Percentiles rank a stretch among this genome's conserved stretches.
Conservation (phyloP, 2,888 invertebrate species). For the Aphodius granarius region DNA sequence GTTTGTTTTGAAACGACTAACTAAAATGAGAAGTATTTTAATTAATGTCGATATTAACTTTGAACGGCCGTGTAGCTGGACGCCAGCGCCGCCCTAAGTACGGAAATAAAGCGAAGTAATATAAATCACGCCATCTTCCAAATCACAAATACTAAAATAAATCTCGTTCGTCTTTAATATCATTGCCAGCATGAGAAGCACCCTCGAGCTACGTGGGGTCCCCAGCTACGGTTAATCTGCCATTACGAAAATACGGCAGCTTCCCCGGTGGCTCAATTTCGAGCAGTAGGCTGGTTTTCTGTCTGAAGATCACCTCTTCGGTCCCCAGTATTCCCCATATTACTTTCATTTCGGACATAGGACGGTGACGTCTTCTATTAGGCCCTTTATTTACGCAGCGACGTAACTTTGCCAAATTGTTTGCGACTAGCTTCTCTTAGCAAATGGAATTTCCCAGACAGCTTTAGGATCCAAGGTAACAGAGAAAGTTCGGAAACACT, state of each 20-base stretch:
- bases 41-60: no score
- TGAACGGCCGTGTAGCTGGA: no score
- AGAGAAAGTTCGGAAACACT: background rate
- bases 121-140: no score
- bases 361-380: slow-evolving; percentile 4
- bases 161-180: background rate
- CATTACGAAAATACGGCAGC: background rate
- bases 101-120: no score
- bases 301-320: background rate
- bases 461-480: background rate
- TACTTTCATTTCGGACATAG: background rate
- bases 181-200: background rate
- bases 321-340: background rate
- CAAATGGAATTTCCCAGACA: slow-evolving; percentile 10
- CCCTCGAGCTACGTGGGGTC: background rate
- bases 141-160: background rate
- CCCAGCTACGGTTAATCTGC: background rate
- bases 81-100: no score
- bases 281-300: background rate
- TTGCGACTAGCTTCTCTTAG: slow-evolving; percentile 8
- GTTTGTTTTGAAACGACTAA: no score
- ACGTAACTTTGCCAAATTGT: slow-evolving; percentile 8
- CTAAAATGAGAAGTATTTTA: no score
- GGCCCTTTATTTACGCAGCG: slow-evolving; percentile 9
- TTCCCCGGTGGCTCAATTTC: background rate